Evolutionary conservation across 2,113 vertebrate species (phyloP).

Genomic region (Cyprinodon variegatus): DNA sequence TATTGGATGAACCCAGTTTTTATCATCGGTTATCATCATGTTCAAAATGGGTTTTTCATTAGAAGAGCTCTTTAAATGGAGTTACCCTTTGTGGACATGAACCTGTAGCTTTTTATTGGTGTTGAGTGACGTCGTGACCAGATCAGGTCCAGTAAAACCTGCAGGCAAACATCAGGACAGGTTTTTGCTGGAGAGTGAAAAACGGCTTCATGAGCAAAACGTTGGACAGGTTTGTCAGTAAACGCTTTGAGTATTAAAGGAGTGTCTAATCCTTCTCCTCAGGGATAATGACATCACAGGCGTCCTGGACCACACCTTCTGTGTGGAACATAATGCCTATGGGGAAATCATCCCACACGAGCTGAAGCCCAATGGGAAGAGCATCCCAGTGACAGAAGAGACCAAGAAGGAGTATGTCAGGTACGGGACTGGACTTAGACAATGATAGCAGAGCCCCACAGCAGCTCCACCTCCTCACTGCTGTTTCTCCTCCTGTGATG

Average conservation of each 20-base stretch:
- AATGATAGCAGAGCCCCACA: no score
- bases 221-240: not conserved
- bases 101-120: not conserved
- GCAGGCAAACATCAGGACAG: not conserved
- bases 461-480: not conserved
- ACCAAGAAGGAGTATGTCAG: constrained; percentile 98
- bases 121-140: not conserved
- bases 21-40: no score
- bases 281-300: constrained; percentile 98
- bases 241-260: not conserved
- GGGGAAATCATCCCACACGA: constrained; percentile 99
- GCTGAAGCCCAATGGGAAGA: constrained; percentile 97
- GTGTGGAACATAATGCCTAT: constrained; percentile 96
- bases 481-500: not conserved
- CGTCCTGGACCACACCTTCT: constrained; percentile 97
- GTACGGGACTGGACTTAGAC: constrained; percentile 30
- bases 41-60: no score
- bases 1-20: no score
- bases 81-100: no score
- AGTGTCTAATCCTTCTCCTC: constrained; percentile 1
- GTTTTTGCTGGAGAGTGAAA: not conserved
- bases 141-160: not conserved
- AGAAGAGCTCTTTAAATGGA: no score
- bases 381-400: constrained; percentile 91
- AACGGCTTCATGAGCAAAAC: not conserved